Base-by-base conservation (phyloP, 2,797 vertebrate genomes). In the Pseudomugil tenellus region DNA sequence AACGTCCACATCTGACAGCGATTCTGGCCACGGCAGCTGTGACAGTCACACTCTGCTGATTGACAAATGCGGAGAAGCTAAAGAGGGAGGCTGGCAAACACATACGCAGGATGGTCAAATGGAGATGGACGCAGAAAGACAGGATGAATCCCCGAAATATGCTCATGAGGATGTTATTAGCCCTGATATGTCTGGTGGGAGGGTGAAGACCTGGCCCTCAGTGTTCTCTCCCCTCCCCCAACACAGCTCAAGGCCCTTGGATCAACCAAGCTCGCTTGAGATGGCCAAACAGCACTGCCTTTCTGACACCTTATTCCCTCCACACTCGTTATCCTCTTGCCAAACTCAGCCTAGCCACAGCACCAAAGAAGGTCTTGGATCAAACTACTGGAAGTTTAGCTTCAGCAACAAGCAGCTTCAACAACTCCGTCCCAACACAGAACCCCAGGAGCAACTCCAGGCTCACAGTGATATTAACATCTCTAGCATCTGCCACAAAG, bases 21-120 rank as follows among this genome's bases (percentile, higher is more conserved):
- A 98, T 79, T 98, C 96, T 0, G 97, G 97, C 41, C 90, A 93
- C 11, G 96, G 96, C 56, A 98, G 97, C 84, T 98, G 95, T 17
- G 96, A 98, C 71, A 98, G 97, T 74, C 96, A 92, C 80, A 96
- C 95, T 6, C 90, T 96, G 64, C 90, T 97, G 70, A 87, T 93
- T 67, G 95, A 96, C 60, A 97, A 95, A 75, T 89, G 89, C 69
- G 88, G 88, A 1, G 91, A 90, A 3, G 31, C 87, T 17, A 86
- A 8, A 1, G 81, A 87, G 2, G 79, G 79, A 7, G 58, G 67
- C 23, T 67, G 34, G 28, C 72, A 29, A 28, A 46, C 62, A 16
- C 63, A 72, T 39, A 58, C 85, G 81, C 71, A 66, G 43, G 17
- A 25, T 53, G 28, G 17, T 4, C 11, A 63, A 17, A 16, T 62